phyloP scores from a whole-genome alignment of 2,888 invertebrate genomes.

The Taenaris catops region DNA sequence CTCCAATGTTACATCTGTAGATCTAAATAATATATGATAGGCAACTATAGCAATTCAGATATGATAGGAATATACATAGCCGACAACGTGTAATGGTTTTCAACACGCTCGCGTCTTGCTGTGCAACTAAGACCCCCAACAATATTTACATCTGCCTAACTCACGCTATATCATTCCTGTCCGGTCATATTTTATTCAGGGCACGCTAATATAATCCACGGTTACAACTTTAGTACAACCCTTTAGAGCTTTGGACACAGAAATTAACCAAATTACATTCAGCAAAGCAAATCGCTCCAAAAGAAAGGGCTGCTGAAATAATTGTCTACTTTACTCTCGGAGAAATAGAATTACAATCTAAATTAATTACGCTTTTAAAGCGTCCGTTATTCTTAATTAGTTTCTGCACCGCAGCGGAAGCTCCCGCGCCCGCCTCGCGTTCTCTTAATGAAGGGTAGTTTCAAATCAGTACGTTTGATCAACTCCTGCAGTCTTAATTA shows the following conservation, averaged over 20 bases:
- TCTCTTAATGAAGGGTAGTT: slow-evolving; percentile 79
- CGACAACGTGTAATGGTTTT: slow-evolving; percentile 46
- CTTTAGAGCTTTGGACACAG: slow-evolving; percentile 63
- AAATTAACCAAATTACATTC: slow-evolving; percentile 74
- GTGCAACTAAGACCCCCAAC: slow-evolving; percentile 12
- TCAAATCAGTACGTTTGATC: slow-evolving; percentile 80
- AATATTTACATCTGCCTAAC: slow-evolving; percentile 13
- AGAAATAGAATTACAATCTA: slow-evolving; percentile 80
- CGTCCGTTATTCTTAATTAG: slow-evolving; percentile 81
- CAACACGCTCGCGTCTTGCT: slow-evolving; percentile 35
- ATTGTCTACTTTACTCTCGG: slow-evolving; percentile 77
- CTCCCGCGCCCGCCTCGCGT: slow-evolving; percentile 56
- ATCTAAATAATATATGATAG: too few species aligned
- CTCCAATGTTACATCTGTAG: too few species aligned
- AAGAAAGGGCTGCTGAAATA: slow-evolving; percentile 78
- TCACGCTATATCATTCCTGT: slow-evolving; percentile 18
- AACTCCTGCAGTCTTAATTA: slow-evolving; percentile 80
- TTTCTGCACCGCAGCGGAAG: slow-evolving; percentile 79
- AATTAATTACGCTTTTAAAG: slow-evolving; percentile 80
- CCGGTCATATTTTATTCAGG: slow-evolving; percentile 23
- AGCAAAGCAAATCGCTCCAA: slow-evolving; percentile 71
- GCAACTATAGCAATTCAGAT: too few species aligned
- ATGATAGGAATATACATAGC: slow-evolving; percentile 54
- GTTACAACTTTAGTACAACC: slow-evolving; percentile 29
- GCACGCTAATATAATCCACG: slow-evolving; percentile 31